These are phyloP conservation scores for Pachyuromys duprasi DNA, from an alignment of 2,797 vertebrate species.

Conservation along the genomic window DNA sequence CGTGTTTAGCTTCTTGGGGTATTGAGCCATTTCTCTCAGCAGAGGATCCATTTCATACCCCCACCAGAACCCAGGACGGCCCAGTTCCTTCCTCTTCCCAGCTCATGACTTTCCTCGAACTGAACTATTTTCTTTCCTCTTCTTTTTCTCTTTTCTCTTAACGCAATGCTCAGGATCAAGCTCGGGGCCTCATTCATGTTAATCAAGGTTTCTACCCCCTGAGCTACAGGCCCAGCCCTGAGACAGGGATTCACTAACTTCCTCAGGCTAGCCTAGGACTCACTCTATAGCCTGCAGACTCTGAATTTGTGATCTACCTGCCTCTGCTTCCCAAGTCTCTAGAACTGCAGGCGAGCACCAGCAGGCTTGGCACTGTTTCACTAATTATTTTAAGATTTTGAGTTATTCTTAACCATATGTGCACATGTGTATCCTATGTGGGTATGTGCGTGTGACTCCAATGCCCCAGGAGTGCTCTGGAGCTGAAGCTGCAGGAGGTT, in stretches of 20 bases:
- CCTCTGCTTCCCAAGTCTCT: background rate
- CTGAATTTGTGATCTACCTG: background rate
- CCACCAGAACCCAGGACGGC: background rate
- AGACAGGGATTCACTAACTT: background rate
- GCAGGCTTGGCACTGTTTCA: background rate
- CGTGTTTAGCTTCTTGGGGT: background rate
- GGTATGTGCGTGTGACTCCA: background rate
- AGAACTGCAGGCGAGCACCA: background rate
- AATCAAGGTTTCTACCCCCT: background rate
- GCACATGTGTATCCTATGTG: background rate
- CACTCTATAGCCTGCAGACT: background rate
- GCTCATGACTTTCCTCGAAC: background rate
- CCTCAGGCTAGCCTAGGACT: background rate
- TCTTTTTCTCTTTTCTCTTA: background rate
- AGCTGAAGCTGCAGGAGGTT: background rate
- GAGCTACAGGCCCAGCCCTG: background rate
- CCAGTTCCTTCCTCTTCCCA: background rate
- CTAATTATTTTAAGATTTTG: background rate
- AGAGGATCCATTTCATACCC: background rate
- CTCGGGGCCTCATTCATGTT: background rate
- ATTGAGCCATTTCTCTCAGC: background rate
- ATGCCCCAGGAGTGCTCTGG: background rate
- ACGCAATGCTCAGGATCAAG: background rate
- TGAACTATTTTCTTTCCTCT: background rate
- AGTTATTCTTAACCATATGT: background rate